Conservation (phyloP, 2,113 vertebrate species). For the Cynopterus brachyotis region DNA sequence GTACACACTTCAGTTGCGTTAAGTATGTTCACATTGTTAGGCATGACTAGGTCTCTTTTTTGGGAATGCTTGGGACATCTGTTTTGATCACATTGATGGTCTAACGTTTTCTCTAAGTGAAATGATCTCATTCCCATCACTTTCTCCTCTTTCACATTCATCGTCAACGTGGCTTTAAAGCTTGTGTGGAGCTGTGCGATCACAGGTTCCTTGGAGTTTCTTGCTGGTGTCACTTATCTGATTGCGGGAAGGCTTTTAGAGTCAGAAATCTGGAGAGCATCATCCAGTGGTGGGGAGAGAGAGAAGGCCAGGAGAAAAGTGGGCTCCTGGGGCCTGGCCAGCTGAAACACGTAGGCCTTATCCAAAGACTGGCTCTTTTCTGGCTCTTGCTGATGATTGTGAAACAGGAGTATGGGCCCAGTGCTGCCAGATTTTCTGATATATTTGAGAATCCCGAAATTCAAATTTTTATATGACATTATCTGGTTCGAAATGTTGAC, state of each 20-base stretch:
- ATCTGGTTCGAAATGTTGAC: background rate
- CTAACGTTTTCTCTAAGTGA: background rate
- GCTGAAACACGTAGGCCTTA: rapidly evolving
- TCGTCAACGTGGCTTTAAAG: background rate
- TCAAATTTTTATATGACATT: background rate
- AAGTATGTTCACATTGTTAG: background rate
- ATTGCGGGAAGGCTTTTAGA: background rate
- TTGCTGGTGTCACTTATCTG: background rate
- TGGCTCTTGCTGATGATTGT: background rate
- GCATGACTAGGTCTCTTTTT: background rate
- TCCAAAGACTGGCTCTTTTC: background rate
- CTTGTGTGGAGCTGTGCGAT: rapidly evolving
- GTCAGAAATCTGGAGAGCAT: background rate
- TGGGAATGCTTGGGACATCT: background rate
- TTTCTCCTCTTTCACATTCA: background rate
- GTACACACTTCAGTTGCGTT: background rate
- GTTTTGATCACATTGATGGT: background rate
- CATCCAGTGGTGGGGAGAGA: background rate
- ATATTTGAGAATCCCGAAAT: background rate
- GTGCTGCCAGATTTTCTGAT: background rate
- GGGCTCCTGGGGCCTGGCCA: rapidly evolving
- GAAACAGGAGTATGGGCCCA: background rate
- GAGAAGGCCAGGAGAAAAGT: too few species aligned
- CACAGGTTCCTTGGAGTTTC: background rate
- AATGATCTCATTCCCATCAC: background rate